Conservation (phyloP, 2,113 vertebrate genomes). For the Proteles cristata region DNA sequence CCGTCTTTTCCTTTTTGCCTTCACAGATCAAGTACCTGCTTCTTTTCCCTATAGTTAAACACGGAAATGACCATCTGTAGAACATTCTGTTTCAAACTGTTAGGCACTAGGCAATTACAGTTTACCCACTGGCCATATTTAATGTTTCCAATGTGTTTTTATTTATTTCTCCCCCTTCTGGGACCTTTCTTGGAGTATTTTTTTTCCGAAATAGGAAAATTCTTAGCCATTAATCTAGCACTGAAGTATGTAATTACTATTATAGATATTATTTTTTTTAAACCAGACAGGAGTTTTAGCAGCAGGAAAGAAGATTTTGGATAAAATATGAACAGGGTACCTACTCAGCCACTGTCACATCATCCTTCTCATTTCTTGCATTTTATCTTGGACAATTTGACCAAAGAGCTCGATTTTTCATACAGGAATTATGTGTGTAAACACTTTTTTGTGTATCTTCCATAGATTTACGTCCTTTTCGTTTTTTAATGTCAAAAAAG, state of each 20-base stretch:
- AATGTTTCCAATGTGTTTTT: conserved; percentile 72
- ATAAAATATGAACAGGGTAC: neutral
- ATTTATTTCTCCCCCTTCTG: conserved; percentile 32
- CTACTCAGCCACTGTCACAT: neutral
- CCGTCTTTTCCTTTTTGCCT: neutral
- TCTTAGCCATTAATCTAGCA: conserved; percentile 57
- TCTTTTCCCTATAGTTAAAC: neutral
- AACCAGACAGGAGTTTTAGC: neutral
- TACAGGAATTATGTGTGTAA: neutral
- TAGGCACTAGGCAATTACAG: conserved; percentile 54
- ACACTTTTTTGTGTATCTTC: neutral
- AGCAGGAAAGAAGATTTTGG: conserved; percentile 28
- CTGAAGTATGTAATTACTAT: conserved; percentile 49
- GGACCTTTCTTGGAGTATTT: neutral
- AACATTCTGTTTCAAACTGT: conserved; percentile 35
- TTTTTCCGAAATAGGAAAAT: conserved; percentile 68
- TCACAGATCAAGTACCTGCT: conserved; percentile 32
- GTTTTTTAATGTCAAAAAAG: neutral
- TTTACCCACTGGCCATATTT: conserved; percentile 52
- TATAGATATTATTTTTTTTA: conserved; percentile 35
- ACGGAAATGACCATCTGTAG: conserved; percentile 49
- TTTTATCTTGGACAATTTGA: conserved; percentile 4
- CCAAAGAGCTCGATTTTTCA: neutral
- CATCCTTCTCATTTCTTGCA: neutral
- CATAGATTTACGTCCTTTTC: neutral